Conservation (phyloP, 2,113 vertebrate species). For the Nerophis ophidion region DNA sequence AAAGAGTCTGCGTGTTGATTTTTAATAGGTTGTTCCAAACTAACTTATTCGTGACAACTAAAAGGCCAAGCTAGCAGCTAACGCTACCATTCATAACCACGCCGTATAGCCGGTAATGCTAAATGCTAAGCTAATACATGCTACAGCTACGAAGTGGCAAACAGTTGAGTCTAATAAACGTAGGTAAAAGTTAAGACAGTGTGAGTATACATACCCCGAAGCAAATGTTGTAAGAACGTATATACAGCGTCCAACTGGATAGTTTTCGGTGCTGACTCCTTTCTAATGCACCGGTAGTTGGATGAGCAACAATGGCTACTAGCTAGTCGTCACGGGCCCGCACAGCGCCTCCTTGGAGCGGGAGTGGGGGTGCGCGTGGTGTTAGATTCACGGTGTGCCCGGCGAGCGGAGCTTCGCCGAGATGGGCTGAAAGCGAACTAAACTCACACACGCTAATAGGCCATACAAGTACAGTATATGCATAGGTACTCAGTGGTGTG, state of each 20-base stretch:
- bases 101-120: slow-evolving; percentile 30
- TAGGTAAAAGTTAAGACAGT: background rate
- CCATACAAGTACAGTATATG: background rate
- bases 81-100: slow-evolving; percentile 32
- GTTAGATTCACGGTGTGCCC: background rate
- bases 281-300: slow-evolving; percentile 17
- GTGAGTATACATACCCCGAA: slow-evolving; percentile 44
- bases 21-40: background rate
- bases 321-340: slow-evolving; percentile 30
- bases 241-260: background rate
- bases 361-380: slow-evolving; percentile 19
- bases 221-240: background rate
- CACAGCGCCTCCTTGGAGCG: slow-evolving; percentile 25
- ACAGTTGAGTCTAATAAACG: background rate
- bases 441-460: background rate
- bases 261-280: slow-evolving; percentile 12
- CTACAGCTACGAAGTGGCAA: slow-evolving; percentile 1
- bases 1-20: background rate
- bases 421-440: no score
- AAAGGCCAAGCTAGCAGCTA: slow-evolving; percentile 1
- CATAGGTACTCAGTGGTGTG: background rate
- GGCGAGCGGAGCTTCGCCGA: slow-evolving; percentile 6
- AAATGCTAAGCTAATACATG: slow-evolving; percentile 31
- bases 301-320: slow-evolving; percentile 41
- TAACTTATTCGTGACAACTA: background rate